Evolutionary conservation across 1,140 invertebrate species (phyloP), one percentile per base, ranked within the genome.

Genomic region (Rhyzopertha dominica): DNA sequence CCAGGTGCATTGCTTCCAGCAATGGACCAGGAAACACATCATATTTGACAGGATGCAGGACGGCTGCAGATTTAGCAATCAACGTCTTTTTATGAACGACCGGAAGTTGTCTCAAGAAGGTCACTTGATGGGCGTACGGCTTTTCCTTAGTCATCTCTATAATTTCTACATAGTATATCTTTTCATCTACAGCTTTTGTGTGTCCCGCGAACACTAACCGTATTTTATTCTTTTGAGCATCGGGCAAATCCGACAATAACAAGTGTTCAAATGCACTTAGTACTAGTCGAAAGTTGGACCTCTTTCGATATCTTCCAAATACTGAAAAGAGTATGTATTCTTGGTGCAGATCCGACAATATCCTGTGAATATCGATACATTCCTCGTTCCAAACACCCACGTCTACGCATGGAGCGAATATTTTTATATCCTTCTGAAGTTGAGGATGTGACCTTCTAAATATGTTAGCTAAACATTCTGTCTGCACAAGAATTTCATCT

Each of bases 151-250:
- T 43, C 3, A 20, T 17, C 7, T 50, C 51, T 24, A 59, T 36
- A 25, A 65, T 31, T 43, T 62, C 48, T 8, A 55, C 47, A 29
- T 63, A 63, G 22, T 61, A 54, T 4, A 54, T 22, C 17, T 47
- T 45, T 31, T 62, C 51, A 0, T 56, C 47, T 3, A 41, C 19
- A 2, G 41, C 48, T 17, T 42, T 56, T 26, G 55, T 62, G 30
- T 59, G 52, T 10, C 62, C 61, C 3, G 57, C 62, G 23, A 65
- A 53, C 0, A 63, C 54, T 9, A 65, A 31, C 41, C 63, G 61
- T 23, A 58, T 44, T 30, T 55, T 43, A 17, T 52, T 41, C 18
- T 56, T 42, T 12, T 57, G 42, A 1, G 51, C 56, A 7, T 44
- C 22, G 2, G 52, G 31, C 17, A 42, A 29, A 17, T 51, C 52